A percentile compares a stretch with the other conserved stretches of the same genome.
phyloP scores from a whole-genome alignment of 2,797 vertebrate genomes.

The Potorous gilbertii region DNA sequence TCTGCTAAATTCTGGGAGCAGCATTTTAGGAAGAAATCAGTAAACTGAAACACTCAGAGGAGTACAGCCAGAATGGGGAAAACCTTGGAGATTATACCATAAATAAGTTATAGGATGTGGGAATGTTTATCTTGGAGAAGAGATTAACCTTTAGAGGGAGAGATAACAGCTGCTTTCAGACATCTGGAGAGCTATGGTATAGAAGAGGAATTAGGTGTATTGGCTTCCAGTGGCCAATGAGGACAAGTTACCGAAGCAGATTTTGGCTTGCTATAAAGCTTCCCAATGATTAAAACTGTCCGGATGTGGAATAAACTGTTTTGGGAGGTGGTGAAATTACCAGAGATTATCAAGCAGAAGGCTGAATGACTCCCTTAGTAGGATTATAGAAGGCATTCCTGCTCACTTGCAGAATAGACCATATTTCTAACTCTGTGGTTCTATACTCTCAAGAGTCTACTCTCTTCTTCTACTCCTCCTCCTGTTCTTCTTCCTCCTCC shows the following conservation, averaged over 20 bases:
- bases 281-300: neutral
- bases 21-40: neutral
- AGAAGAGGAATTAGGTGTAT: neutral
- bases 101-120: neutral
- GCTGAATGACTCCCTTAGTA: neutral
- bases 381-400: neutral
- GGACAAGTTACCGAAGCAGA: neutral
- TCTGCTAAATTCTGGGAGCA: neutral
- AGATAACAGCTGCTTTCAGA: neutral
- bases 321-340: neutral
- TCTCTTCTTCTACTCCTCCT: neutral
- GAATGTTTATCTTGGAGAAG: neutral
- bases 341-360: neutral
- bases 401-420: neutral
- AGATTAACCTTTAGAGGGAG: neutral
- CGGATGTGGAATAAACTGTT: neutral
- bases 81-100: neutral
- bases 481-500: neutral
- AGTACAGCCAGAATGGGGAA: neutral
- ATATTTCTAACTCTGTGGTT: neutral
- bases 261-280: neutral
- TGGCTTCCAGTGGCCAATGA: neutral
- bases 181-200: neutral
- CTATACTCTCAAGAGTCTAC: neutral
- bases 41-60: neutral